These are phyloP conservation scores for Mechanitis mazaeus DNA, from an alignment of 2,888 invertebrate genomes.

Conservation along the genomic window DNA sequence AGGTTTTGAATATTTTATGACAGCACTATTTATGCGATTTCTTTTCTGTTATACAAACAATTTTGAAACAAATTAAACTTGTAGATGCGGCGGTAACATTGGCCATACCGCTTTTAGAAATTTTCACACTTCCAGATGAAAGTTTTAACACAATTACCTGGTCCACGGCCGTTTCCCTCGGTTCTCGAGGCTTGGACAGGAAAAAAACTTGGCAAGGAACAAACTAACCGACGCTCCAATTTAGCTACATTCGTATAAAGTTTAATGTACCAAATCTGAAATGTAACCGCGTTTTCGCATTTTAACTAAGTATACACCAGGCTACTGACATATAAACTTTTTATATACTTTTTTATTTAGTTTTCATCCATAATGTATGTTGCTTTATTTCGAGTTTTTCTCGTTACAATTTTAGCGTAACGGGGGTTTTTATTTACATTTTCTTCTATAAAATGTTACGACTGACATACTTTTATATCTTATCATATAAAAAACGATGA, in stretches of 20 bases:
- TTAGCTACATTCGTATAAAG: slow-evolving; percentile 71
- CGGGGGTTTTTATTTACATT: slow-evolving; percentile 12
- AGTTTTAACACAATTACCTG: slow-evolving; percentile 75
- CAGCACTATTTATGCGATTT: slow-evolving; percentile 40
- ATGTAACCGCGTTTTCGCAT: slow-evolving; percentile 58
- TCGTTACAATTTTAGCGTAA: slow-evolving; percentile 18
- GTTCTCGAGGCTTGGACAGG: slow-evolving; percentile 63
- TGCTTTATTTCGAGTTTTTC: slow-evolving; percentile 24
- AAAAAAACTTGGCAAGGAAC: slow-evolving; percentile 72
- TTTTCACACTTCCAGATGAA: slow-evolving; percentile 73
- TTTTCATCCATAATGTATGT: slow-evolving; percentile 26
- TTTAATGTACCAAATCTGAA: slow-evolving; percentile 73
- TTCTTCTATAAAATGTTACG: slow-evolving; percentile 16
- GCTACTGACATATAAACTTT: slow-evolving; percentile 29
- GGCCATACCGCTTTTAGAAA: slow-evolving; percentile 57
- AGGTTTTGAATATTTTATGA: slow-evolving; percentile 27
- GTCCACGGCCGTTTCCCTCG: slow-evolving; percentile 62
- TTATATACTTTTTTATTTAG: slow-evolving; percentile 28
- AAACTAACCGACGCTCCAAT: slow-evolving; percentile 73
- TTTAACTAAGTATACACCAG: slow-evolving; percentile 47
- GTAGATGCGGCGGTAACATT: slow-evolving; percentile 53
- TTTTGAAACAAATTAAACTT: slow-evolving; percentile 66
- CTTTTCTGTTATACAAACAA: slow-evolving; percentile 41
- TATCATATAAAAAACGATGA: neutral
- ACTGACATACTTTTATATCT: slow-evolving; percentile 1